These are phyloP conservation scores for Archocentrus centrarchus DNA, from an alignment of 2,113 vertebrate genomes.

Conservation along the genomic window DNA sequence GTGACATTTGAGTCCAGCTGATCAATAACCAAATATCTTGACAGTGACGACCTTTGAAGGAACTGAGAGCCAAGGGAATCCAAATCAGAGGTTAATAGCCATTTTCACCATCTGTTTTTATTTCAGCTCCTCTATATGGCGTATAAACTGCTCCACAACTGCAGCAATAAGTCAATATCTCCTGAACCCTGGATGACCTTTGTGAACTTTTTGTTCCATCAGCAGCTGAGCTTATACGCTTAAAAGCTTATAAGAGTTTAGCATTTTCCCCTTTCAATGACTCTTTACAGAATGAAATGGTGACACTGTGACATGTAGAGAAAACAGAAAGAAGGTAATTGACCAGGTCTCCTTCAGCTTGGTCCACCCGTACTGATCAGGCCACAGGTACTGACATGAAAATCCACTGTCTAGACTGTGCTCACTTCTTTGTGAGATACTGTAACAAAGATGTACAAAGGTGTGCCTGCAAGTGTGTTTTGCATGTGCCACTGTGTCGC, in stretches of 20 bases:
- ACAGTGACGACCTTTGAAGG: not conserved
- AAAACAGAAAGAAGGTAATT: not conserved
- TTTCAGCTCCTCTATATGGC: not conserved
- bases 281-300: not conserved
- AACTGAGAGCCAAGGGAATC: not conserved
- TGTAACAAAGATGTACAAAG: not conserved
- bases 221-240: conserved; percentile 1
- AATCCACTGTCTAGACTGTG: not conserved
- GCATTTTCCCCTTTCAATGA: not conserved
- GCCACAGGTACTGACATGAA: not conserved
- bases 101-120: too few relatives aligned
- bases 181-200: not conserved
- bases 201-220: not conserved
- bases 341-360: not conserved
- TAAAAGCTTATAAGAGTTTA: not conserved
- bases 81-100: not conserved
- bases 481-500: not conserved
- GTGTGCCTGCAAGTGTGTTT: not conserved
- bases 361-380: not conserved
- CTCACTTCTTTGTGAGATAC: not conserved
- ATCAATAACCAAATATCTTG: conserved; percentile 3
- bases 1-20: not conserved
- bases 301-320: not conserved
- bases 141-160: too few relatives aligned
- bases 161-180: not conserved